These are phyloP conservation scores for Melanogrammus aeglefinus DNA, from an alignment of 2,797 vertebrate genomes.

Conservation along the genomic window DNA sequence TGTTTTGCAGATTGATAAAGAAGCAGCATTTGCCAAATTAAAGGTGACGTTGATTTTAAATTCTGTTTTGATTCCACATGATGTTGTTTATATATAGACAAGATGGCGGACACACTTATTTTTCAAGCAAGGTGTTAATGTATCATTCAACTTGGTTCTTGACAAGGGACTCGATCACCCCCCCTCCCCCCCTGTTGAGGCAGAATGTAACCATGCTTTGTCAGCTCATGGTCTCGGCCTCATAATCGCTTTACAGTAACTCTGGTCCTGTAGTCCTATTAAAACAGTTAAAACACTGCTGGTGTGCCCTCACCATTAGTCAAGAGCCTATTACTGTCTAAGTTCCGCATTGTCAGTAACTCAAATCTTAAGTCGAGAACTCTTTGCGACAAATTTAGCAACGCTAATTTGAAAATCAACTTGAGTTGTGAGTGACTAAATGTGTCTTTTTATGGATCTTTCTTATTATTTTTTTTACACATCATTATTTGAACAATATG, in stretches of 20 bases:
- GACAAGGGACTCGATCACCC: conserved; percentile 13
- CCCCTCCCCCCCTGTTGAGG: conserved; percentile 10
- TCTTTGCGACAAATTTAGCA: not conserved
- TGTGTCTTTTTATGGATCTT: not conserved
- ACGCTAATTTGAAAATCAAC: not conserved
- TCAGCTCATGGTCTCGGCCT: conserved; percentile 34
- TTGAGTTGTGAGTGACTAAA: not conserved
- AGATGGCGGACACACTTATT: no score
- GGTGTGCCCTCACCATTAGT: conserved; percentile 35
- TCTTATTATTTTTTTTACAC: not conserved
- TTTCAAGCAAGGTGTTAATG: not conserved
- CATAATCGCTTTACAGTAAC: conserved; percentile 47
- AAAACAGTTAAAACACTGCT: conserved; percentile 42
- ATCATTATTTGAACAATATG: not conserved
- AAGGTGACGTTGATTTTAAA: no score
- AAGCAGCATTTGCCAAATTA: not conserved
- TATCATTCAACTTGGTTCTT: not conserved
- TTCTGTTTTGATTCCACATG: no score
- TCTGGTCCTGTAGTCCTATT: conserved; percentile 38
- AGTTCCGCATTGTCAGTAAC: conserved; percentile 11
- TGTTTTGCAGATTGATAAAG: conserved; percentile 80
- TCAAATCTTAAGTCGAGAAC: not conserved
- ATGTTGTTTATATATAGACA: no score
- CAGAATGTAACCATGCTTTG: conserved; percentile 18
- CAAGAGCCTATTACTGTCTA: conserved; percentile 24